Evolutionary conservation across 2,888 invertebrate genomes (phyloP).

Genomic region (Morpho helenor): DNA sequence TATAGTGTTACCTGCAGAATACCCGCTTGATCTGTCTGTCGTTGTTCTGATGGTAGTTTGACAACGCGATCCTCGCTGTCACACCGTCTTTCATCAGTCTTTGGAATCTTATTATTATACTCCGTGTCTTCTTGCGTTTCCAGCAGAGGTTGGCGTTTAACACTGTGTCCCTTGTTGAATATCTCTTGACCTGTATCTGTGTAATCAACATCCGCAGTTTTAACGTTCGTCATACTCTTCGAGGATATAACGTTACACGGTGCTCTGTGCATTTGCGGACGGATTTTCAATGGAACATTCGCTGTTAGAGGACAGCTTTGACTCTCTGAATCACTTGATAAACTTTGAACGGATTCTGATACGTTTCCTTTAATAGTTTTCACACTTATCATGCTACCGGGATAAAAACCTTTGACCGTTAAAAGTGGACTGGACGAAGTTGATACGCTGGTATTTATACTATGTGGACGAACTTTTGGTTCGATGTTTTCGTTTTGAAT

Average conservation of each 20-base stretch:
- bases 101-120: constrained; percentile 74
- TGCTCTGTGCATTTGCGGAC: constrained; percentile 63
- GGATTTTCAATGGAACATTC: constrained; percentile 76
- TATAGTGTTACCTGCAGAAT: constrained; percentile 80
- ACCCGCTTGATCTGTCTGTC: constrained; percentile 69
- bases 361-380: constrained; percentile 79
- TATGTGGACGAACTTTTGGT: constrained; percentile 77
- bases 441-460: constrained; percentile 80
- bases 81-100: constrained; percentile 59
- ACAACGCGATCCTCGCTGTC: constrained; percentile 42
- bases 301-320: constrained; percentile 72
- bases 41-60: constrained; percentile 38
- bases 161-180: constrained; percentile 48
- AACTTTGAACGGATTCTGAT: constrained; percentile 83
- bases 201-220: constrained; percentile 69
- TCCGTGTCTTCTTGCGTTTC: constrained; percentile 64
- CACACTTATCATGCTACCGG: constrained; percentile 82
- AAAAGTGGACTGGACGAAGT: constrained; percentile 85
- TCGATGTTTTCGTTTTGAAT: constrained; percentile 59
- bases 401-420: constrained; percentile 79
- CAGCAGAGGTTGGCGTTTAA: constrained; percentile 73
- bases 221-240: constrained; percentile 81
- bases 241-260: constrained; percentile 74
- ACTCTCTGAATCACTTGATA: constrained; percentile 82
- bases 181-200: constrained; percentile 65